These are phyloP conservation scores for Erythrocercus mccallii DNA, from an alignment of 2,113 vertebrate species.

Conservation along the genomic window DNA sequence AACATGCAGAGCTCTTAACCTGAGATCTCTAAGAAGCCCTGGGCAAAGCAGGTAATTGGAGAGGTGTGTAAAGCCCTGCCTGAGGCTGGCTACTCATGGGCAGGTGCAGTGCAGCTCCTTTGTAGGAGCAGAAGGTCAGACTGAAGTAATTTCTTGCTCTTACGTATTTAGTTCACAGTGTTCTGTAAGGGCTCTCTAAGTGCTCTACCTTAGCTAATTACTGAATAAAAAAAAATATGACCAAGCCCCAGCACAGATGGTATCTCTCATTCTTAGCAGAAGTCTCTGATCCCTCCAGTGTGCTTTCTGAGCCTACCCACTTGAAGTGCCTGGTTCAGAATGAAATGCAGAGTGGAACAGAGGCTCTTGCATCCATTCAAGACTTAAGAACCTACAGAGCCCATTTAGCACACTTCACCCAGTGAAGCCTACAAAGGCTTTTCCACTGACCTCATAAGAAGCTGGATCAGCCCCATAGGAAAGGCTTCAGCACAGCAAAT, in stretches of 20 bases:
- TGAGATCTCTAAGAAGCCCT: neutral
- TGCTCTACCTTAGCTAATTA: neutral
- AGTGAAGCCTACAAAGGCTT: neutral
- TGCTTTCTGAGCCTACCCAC: neutral
- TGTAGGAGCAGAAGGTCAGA: neutral
- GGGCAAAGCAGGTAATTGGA: neutral
- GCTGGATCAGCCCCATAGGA: neutral
- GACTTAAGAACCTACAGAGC: neutral
- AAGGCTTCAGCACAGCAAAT: constrained; percentile 1
- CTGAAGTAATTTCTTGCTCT: neutral
- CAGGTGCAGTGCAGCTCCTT: neutral
- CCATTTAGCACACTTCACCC: neutral
- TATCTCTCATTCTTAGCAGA: neutral
- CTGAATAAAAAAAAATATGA: neutral
- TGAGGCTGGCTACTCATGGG: neutral
- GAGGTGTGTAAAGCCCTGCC: neutral
- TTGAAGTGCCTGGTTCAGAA: neutral
- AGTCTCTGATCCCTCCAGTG: neutral
- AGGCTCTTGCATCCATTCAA: neutral
- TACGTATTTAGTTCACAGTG: neutral
- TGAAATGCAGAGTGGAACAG: neutral
- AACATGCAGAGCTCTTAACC: neutral
- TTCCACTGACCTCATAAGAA: neutral
- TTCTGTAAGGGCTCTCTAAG: neutral
- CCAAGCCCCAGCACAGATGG: neutral